Evolutionary conservation across 2,888 invertebrate genomes (phyloP).

Genomic region (Sinelater perroti): DNA sequence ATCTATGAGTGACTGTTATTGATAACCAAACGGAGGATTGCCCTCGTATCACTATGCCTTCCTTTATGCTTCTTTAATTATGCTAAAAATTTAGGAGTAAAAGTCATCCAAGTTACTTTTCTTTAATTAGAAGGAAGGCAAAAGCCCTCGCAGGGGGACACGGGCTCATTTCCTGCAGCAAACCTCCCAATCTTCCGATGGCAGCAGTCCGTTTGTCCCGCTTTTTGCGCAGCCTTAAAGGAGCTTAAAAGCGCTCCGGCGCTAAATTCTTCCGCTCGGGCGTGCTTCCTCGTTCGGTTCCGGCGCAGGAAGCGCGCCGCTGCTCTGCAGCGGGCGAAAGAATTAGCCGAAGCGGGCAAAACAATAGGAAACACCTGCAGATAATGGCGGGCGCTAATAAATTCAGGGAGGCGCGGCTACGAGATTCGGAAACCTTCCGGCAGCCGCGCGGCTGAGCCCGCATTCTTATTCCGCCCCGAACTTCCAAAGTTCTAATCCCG

Average conservation of each 20-base stretch:
- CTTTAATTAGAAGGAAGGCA: too few species aligned
- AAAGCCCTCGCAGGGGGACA: too few species aligned
- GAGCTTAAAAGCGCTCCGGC: neutral
- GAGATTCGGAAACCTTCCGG: slow-evolving; percentile 36
- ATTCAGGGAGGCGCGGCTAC: slow-evolving; percentile 26
- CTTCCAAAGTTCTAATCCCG: slow-evolving; percentile 49
- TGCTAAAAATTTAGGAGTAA: too few species aligned
- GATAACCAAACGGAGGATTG: too few species aligned
- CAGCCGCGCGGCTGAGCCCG: slow-evolving; percentile 36
- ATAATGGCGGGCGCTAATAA: slow-evolving; percentile 32
- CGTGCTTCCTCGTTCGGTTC: neutral
- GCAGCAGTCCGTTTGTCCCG: too few species aligned
- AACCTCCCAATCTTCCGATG: too few species aligned
- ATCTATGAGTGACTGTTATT: too few species aligned
- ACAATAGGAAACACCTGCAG: slow-evolving; percentile 34
- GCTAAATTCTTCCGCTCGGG: neutral
- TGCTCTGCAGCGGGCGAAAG: neutral
- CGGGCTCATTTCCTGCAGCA: too few species aligned
- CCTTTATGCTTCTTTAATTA: too few species aligned
- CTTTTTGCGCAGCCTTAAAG: neutral
- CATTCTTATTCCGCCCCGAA: slow-evolving; percentile 46
- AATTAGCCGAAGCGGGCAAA: slow-evolving; percentile 23
- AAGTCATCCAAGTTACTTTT: too few species aligned
- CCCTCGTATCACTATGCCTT: too few species aligned
- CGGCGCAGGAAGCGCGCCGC: neutral